Base-by-base conservation (phyloP, 2,797 vertebrate species). In the Cirrhinus molitorella region DNA sequence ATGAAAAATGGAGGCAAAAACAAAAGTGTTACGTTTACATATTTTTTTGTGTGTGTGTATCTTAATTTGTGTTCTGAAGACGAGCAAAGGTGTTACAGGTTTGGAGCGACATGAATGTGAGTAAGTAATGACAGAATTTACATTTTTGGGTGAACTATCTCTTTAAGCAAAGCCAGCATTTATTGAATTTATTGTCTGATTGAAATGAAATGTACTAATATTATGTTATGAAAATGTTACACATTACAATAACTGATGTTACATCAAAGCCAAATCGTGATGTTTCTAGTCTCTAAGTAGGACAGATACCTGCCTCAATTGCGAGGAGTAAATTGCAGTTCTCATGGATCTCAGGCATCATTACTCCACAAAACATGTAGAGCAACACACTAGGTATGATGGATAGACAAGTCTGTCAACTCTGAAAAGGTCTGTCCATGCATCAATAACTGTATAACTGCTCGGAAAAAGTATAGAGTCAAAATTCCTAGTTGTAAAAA, bases 321-420 rank as follows among this genome's bases (percentile, higher is more conserved):
- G 21, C 3, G 0, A 55, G 3, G 53, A 66, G 34, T 40, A 40
- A 40, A 66, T n/a, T 3, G 66, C 37, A 67, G 21, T 68, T 43
- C 65, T 43, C 21, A 43, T 13, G 12, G 21, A 68, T 43, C 66
- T 68, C 5, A 2, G 66, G 21, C 21, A 1, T 43, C 37, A n/a
- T 67, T 40, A 67, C 65, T n/a, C 37, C 65, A 67, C 65, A 40
- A 67, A 40, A 40, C 65, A 67, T 13, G 65, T 17, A 67, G 19
- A 40, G 65, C 65, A 67, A 67, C n/a, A 12, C 65, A 40, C 34
- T n/a, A 40, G 34, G 34, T 40, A 40, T 67, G 34, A 37, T 2
- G n/a, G 55, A 57, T 57, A 57, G n/a, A 23, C 6, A 17, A 7
- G 12, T n/a, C 37, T 1, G 2, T 12, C 1, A n/a, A 67, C 34